Evolutionary conservation across 2,888 invertebrate species (phyloP), one percentile per base, ranked within the genome.

Genomic region (Palloptera scutellata): DNA sequence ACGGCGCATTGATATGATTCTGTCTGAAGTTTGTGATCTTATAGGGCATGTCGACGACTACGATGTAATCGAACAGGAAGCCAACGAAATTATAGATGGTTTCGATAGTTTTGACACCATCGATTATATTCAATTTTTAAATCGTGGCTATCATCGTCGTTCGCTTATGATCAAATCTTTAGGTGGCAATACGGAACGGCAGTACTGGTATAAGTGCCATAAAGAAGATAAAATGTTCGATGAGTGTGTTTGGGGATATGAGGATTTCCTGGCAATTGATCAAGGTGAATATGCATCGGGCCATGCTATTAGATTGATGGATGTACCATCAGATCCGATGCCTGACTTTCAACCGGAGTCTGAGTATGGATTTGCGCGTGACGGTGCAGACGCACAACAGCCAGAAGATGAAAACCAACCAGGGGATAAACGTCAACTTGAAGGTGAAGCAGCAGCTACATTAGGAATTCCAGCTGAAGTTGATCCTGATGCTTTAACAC

Each of bases 171-270:
- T 82, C 69, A 79, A 83, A 55, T 80, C 78, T 0, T 65, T 85
- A 57, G 84, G 84, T 41, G 79, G 79, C 0, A 83, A 82, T 68
- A 83, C 77, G 1, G 80, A 81, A 17, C 81, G 84, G 1, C 60
- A 72, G 20, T 68, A 75, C 45, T 78, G 79, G 74, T 84, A 81
- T 71, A 69, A 81, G 64, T 68, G 73, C 10, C 74, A 77, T 66
- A 48, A 74, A 8, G 67, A 67, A 0, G 73, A 76, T 1, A 72
- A 74, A 10, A 68, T 70, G 54, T 64, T 82, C 1, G 64, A 70
- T 8, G 78, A 81, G 10, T 82, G 82, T 66, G 75, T 81, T 67
- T 81, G 79, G 73, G 79, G 79, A 1, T 75, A 73, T 52, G 78
- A 78, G 13, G 53, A 42, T 15, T 72, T 64, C 43, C 52, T 68